Conservation (phyloP, 2,888 invertebrate genomes). For the Octodonta nipae region DNA sequence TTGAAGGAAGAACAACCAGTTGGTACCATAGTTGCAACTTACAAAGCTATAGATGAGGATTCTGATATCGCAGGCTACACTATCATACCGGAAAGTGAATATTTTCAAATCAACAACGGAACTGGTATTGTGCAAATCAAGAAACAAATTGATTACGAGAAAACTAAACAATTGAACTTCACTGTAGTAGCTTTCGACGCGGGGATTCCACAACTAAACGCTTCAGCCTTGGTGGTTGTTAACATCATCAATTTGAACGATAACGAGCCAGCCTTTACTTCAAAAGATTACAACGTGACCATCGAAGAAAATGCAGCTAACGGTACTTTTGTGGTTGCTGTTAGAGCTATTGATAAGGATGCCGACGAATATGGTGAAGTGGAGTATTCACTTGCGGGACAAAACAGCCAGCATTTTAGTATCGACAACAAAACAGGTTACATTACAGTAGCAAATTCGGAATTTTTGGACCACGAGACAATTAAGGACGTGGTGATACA, state of each 20-base stretch:
- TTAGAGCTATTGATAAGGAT: conserved; percentile 66
- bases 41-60: conserved; percentile 67
- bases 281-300: conserved; percentile 52
- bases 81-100: conserved; percentile 56
- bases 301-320: conserved; percentile 63
- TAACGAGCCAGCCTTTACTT: conserved; percentile 66
- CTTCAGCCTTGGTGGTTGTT: conserved; percentile 64
- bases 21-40: conserved; percentile 63
- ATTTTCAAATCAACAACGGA: conserved; percentile 67
- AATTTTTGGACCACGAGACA: conserved; percentile 65
- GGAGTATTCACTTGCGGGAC: conserved; percentile 63
- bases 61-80: conserved; percentile 67
- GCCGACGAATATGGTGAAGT: conserved; percentile 66
- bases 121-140: conserved; percentile 68
- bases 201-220: conserved; percentile 70
- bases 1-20: conserved; percentile 72
- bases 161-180: conserved; percentile 60
- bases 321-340: conserved; percentile 58
- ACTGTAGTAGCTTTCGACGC: conserved; percentile 72
- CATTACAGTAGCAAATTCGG: conserved; percentile 58
- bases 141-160: conserved; percentile 73
- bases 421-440: conserved; percentile 60
- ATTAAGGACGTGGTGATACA: conserved; percentile 57
- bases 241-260: conserved; percentile 75
- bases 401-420: conserved; percentile 57